These are phyloP conservation scores for Colius striatus DNA, from an alignment of 2,113 vertebrate genomes.

Conservation along the genomic window DNA sequence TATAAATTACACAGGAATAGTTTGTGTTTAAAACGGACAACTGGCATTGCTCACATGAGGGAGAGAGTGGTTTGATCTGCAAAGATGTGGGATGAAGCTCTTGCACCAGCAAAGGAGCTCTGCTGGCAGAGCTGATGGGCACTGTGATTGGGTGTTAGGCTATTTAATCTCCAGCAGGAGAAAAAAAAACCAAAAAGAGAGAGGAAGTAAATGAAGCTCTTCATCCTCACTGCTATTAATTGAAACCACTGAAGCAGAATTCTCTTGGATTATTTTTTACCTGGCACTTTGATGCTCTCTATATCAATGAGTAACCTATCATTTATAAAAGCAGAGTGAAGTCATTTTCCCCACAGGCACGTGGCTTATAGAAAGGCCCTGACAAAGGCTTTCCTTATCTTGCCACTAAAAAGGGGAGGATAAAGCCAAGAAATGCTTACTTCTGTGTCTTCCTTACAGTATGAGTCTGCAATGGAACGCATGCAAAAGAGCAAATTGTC, in stretches of 20 bases:
- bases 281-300: not conserved
- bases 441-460: constrained; percentile 77
- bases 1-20: not conserved
- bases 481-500: constrained; percentile 91
- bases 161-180: not conserved
- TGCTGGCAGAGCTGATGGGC: not conserved
- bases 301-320: not conserved
- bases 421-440: not conserved
- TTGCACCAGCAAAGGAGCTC: not conserved
- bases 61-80: not conserved
- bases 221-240: not conserved
- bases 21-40: not conserved
- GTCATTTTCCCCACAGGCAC: not conserved
- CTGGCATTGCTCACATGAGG: not conserved
- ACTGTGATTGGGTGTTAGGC: not conserved
- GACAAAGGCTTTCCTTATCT: not conserved
- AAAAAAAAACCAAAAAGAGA: not conserved
- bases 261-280: not conserved
- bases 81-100: not conserved
- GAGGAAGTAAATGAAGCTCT: not conserved
- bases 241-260: not conserved
- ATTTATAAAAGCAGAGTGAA: not conserved
- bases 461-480: constrained; percentile 88
- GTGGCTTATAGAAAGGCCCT: not conserved
- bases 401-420: not conserved